Conservation (phyloP, 23 tunicate genomes). For the Diplosoma virens region DNA sequence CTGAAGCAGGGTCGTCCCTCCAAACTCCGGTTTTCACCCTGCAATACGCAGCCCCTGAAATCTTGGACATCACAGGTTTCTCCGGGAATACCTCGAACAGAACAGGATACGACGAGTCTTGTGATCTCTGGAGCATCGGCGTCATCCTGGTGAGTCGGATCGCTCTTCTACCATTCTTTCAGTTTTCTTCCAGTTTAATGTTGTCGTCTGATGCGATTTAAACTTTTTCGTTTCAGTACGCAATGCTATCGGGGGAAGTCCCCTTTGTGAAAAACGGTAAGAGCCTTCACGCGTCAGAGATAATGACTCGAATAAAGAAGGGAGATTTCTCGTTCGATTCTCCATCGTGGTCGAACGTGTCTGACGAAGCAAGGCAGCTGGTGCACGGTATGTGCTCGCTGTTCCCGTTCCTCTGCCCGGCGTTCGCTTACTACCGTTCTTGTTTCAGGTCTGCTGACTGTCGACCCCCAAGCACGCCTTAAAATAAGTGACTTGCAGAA, state of each 20-base stretch:
- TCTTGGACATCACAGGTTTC: slow-evolving; percentile 51
- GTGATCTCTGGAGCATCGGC: slow-evolving; percentile 94
- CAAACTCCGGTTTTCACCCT: slow-evolving; percentile 89
- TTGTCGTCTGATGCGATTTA: not conserved
- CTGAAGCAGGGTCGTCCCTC: slow-evolving; percentile 52
- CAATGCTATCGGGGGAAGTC: slow-evolving; percentile 90
- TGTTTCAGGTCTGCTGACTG: slow-evolving; percentile 70
- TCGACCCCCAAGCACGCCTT: slow-evolving; percentile 64
- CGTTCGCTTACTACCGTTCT: not conserved
- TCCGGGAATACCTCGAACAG: slow-evolving; percentile 1
- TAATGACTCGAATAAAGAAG: slow-evolving; percentile 65
- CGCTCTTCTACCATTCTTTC: not conserved
- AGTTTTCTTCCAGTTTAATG: not conserved
- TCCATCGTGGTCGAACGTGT: slow-evolving; percentile 80
- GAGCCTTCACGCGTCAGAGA: slow-evolving; percentile 74
- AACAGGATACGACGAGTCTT: slow-evolving; percentile 84
- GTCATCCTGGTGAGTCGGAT: slow-evolving; percentile 74
- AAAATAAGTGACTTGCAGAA: slow-evolving; percentile 54
- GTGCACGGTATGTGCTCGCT: slow-evolving; percentile 57
- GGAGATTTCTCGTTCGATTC: slow-evolving; percentile 74
- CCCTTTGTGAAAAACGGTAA: slow-evolving; percentile 84
- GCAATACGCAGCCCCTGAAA: slow-evolving; percentile 96
- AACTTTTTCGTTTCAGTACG: slow-evolving; percentile 44
- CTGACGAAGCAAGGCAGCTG: slow-evolving; percentile 75
- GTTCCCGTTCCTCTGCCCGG: not conserved